These are phyloP conservation scores for Pristiophorus japonicus DNA, from an alignment of 2,113 vertebrate genomes.

Conservation along the genomic window DNA sequence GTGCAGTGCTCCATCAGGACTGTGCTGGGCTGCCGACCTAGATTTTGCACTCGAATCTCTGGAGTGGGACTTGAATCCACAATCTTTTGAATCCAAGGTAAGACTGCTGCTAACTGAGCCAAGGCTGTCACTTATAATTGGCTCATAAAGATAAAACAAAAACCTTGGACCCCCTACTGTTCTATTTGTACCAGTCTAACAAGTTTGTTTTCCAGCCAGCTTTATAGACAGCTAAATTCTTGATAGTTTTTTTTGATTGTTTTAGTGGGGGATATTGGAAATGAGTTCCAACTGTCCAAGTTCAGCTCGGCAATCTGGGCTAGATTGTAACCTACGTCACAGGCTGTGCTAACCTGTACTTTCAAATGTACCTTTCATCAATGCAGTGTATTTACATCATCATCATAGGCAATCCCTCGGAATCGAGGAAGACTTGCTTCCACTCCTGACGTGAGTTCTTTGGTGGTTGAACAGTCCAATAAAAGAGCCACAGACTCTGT, in stretches of 20 bases:
- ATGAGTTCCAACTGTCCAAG: not conserved
- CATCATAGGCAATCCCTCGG: too few relatives aligned
- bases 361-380: not conserved
- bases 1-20: not conserved
- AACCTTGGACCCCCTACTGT: not conserved
- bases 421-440: too few relatives aligned
- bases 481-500: too few relatives aligned
- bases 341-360: not conserved
- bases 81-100: not conserved
- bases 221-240: too few relatives aligned
- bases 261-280: not conserved
- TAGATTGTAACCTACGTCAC: not conserved
- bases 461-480: too few relatives aligned
- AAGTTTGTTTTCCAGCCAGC: not conserved
- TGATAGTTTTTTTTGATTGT: not conserved
- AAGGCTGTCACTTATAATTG: not conserved
- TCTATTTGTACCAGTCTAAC: not conserved
- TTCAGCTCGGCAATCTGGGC: not conserved
- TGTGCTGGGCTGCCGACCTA: not conserved
- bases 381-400: not conserved
- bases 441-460: too few relatives aligned
- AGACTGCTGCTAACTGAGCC: not conserved
- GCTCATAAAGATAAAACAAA: not conserved
- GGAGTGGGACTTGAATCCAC: not conserved
- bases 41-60: not conserved